These are phyloP conservation scores for Hermetia illucens DNA, from an alignment of 1,140 invertebrate genomes.

Conservation along the genomic window DNA sequence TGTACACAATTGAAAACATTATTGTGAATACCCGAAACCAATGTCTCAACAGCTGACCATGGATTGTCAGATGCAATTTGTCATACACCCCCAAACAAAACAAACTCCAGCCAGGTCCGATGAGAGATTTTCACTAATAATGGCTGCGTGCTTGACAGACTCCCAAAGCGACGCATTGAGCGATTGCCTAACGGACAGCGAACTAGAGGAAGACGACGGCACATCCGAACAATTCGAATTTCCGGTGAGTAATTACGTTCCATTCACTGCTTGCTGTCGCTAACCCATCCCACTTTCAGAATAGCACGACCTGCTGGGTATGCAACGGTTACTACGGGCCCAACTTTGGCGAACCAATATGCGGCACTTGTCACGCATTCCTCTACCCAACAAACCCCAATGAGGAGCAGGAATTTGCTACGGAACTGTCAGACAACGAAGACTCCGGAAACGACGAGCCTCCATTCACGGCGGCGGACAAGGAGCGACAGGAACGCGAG, in stretches of 20 bases:
- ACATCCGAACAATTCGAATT: conserved; percentile 7
- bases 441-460: conserved; percentile 91
- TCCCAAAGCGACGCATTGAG: no score
- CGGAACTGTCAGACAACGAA: conserved; percentile 73
- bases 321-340: conserved; percentile 89
- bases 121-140: no score
- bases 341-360: conserved; percentile 82
- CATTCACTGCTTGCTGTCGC: conserved; percentile 5
- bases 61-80: no score
- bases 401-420: conserved; percentile 19
- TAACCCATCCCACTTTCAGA: conserved; percentile 11
- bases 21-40: no score
- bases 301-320: conserved; percentile 45
- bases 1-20: no score
- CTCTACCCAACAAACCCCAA: conserved; percentile 55
- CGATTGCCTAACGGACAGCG: no score
- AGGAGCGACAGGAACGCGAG: conserved; percentile 39
- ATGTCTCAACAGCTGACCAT: no score
- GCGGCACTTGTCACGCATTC: conserved; percentile 83
- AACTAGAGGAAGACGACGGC: conserved; percentile 14
- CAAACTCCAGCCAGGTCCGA: no score
- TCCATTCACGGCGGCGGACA: conserved; percentile 27
- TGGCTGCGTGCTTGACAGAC: no score
- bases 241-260: conserved; percentile 6
- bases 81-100: no score